A percentile compares a stretch with the other conserved stretches of the same genome.
Conservation (phyloP, 2,113 vertebrate genomes). For the Apus apus region DNA sequence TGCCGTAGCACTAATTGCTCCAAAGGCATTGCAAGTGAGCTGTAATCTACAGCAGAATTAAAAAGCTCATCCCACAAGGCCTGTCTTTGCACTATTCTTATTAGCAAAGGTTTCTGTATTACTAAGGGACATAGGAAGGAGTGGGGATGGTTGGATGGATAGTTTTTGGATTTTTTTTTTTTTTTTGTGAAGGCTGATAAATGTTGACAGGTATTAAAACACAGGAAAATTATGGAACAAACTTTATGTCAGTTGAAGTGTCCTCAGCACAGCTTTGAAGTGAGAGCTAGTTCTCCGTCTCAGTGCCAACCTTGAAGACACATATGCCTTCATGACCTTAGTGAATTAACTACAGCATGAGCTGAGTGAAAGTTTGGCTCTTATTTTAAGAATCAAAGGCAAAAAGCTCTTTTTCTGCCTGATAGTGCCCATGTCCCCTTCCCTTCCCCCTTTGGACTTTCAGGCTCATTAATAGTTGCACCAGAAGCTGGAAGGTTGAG, state of each 20-base stretch:
- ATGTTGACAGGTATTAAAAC: neutral
- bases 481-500: slow-evolving; percentile 31
- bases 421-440: neutral
- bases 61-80: neutral
- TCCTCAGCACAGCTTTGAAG: neutral
- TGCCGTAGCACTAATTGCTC: neutral
- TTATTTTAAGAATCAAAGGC: neutral
- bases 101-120: neutral
- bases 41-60: neutral
- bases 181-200: neutral
- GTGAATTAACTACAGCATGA: neutral
- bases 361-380: neutral
- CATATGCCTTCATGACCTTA: neutral
- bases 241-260: neutral
- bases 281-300: neutral
- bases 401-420: neutral
- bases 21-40: neutral
- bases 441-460: neutral
- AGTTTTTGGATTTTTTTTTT: neutral
- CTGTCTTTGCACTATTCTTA: neutral
- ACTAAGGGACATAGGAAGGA: neutral
- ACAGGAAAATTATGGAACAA: neutral
- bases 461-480: neutral
- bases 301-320: neutral
- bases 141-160: neutral